Percentiles rank a stretch among this genome's conserved stretches.
Conservation (phyloP, 2,113 vertebrate species). For the Polypterus senegalus region DNA sequence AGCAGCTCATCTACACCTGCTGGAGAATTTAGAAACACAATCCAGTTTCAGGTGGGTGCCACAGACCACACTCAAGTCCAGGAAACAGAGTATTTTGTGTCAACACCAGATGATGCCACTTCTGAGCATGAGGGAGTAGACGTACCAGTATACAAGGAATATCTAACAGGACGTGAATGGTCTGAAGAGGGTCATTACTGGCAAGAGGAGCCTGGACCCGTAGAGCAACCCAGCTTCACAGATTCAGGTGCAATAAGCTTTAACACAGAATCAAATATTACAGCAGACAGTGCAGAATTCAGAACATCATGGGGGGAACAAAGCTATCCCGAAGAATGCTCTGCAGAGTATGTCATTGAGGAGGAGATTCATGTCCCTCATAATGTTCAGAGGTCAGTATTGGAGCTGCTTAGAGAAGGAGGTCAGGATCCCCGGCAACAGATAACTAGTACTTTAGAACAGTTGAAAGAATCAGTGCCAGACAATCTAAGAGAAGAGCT, state of each 20-base stretch:
- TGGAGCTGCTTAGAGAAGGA: conserved; percentile 55
- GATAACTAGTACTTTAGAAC: conserved; percentile 67
- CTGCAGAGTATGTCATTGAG: conserved; percentile 62
- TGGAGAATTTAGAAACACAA: conserved; percentile 27
- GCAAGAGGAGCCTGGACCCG: conserved; percentile 33
- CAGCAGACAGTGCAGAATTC: not conserved
- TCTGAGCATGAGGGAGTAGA: conserved; percentile 45
- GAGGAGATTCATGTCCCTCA: conserved; percentile 79
- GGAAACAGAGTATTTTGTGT: conserved; percentile 81
- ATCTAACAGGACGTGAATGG: conserved; percentile 48
- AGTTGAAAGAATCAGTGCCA: conserved; percentile 66
- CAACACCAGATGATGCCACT: conserved; percentile 74
- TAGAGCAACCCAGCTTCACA: conserved; percentile 26
- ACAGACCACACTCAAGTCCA: conserved; percentile 43
- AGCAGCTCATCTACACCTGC: conserved; percentile 1
- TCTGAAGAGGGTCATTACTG: conserved; percentile 50
- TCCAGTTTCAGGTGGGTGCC: conserved; percentile 31
- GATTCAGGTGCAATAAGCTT: conserved; percentile 28
- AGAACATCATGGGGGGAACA: conserved; percentile 13
- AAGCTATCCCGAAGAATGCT: conserved; percentile 29
- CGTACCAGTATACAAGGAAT: conserved; percentile 69
- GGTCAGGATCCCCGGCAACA: conserved; percentile 68
- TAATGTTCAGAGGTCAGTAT: conserved; percentile 64
- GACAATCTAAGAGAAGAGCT: conserved; percentile 71
- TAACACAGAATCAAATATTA: conserved; percentile 17